These are phyloP conservation scores for Rhagonycha lutea DNA, from an alignment of 2,888 invertebrate species.

Conservation along the genomic window DNA sequence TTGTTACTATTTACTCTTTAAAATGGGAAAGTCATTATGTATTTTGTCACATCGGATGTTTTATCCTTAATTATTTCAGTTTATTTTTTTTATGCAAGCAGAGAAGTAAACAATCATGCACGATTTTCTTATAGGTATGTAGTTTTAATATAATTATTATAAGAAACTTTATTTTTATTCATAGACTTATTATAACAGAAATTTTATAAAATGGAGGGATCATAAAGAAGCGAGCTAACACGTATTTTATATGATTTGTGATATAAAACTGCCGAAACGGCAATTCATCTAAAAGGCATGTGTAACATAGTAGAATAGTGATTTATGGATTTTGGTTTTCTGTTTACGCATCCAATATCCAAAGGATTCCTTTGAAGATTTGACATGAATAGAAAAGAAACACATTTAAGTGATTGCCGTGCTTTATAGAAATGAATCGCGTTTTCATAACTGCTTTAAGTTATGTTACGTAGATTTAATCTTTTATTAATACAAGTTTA, in stretches of 20 bases:
- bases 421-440: conserved; percentile 17
- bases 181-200: background rate
- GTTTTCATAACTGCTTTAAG: conserved; percentile 20
- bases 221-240: conserved; percentile 1
- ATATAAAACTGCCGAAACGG: conserved; percentile 39
- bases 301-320: conserved; percentile 41
- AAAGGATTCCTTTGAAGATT: conserved; percentile 41
- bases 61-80: no score
- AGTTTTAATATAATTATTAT: background rate
- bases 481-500: conserved; percentile 2
- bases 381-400: conserved; percentile 39
- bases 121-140: no score
- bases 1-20: no score
- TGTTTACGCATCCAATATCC: conserved; percentile 43
- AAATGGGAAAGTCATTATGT: no score
- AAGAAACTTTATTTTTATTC: background rate
- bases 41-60: no score
- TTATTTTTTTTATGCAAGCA: no score
- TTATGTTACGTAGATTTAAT: background rate
- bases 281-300: conserved; percentile 41
- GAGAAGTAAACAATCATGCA: no score
- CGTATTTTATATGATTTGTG: conserved; percentile 39
- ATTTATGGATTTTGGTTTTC: conserved; percentile 44
- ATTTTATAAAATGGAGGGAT: background rate
- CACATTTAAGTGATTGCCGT: conserved; percentile 38